These are phyloP conservation scores for Drosophila carrolli DNA, from an alignment of 1,140 invertebrate species.

Conservation along the genomic window DNA sequence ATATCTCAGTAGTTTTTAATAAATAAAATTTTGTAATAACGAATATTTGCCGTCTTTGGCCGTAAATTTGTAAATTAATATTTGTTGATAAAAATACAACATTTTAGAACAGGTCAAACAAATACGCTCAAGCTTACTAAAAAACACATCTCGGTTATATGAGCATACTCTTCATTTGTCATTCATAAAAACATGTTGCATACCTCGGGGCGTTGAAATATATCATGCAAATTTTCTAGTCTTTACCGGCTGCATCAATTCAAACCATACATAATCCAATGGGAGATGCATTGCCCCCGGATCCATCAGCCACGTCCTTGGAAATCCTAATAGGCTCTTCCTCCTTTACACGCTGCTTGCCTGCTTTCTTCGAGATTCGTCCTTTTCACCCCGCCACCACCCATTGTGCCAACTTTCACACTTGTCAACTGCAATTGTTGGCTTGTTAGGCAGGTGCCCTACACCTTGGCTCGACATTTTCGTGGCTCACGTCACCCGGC, in stretches of 20 bases:
- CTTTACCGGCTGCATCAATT: neutral
- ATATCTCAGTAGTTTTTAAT: no score
- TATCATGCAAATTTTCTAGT: neutral
- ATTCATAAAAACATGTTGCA: neutral
- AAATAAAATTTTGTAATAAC: no score
- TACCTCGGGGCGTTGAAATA: neutral
- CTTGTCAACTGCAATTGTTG: conserved; percentile 52
- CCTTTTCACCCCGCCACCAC: neutral
- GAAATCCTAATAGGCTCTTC: conserved; percentile 31
- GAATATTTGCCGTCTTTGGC: no score
- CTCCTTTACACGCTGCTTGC: neutral
- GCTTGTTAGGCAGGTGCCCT: conserved; percentile 32
- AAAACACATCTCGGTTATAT: neutral
- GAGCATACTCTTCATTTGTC: neutral
- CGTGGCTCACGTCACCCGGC: conserved; percentile 17
- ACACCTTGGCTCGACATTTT: conserved; percentile 12
- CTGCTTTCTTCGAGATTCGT: neutral
- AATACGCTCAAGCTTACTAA: neutral
- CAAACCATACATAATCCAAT: conserved; percentile 10
- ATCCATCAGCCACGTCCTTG: conserved; percentile 5
- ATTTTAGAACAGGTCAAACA: no score
- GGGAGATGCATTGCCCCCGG: conserved; percentile 9
- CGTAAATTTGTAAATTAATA: no score
- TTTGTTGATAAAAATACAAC: no score
- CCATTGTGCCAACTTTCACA: conserved; percentile 31